These are phyloP conservation scores for Climacteris rufus DNA, from an alignment of 2,113 vertebrate genomes.

Conservation along the genomic window DNA sequence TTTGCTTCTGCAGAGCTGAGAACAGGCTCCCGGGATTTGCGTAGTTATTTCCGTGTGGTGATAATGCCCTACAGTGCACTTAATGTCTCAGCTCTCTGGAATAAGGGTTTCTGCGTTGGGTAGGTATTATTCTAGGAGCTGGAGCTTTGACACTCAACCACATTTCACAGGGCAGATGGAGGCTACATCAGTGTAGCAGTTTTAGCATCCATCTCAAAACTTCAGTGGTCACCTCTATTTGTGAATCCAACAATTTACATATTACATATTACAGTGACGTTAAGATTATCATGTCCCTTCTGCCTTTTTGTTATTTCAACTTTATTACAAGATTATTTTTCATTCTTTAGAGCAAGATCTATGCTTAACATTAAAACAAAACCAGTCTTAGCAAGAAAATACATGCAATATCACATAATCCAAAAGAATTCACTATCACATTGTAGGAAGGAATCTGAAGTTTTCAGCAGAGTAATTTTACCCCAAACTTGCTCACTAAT, in stretches of 20 bases:
- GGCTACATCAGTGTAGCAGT: not conserved
- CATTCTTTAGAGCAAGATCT: not conserved
- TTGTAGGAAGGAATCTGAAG: not conserved
- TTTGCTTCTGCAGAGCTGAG: not conserved
- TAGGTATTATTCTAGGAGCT: not conserved
- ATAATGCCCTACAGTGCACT: not conserved
- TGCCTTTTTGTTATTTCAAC: not conserved
- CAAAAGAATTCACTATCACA: not conserved
- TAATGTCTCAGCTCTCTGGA: not conserved
- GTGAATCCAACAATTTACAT: not conserved
- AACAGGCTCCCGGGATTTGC: not conserved
- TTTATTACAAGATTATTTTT: not conserved
- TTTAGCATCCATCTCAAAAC: not conserved
- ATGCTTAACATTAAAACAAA: not conserved
- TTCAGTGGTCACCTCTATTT: not conserved
- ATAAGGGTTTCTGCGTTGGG: not conserved
- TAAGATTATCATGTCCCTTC: not conserved
- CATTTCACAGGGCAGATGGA: not conserved
- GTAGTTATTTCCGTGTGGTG: not conserved
- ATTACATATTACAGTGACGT: not conserved
- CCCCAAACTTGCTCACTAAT: not conserved
- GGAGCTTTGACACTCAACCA: not conserved
- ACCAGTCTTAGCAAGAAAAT: not conserved
- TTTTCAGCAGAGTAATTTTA: not conserved
- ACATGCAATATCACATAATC: fast-evolving